phyloP scores from a whole-genome alignment of 1,140 invertebrate species.

The Galleria mellonella region DNA sequence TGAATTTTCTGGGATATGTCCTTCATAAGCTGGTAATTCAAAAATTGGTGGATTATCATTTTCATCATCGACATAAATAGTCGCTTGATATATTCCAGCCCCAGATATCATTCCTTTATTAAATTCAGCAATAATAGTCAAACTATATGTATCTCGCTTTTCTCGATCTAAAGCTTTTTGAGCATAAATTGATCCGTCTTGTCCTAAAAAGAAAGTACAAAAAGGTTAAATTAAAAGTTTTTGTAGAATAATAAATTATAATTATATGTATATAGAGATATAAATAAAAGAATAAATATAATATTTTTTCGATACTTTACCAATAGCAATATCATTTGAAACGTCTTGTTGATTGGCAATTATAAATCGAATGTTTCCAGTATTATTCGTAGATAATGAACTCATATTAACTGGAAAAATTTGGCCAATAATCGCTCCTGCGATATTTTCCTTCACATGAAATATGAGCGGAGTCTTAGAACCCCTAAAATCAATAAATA shows the following conservation, averaged over 20 bases:
- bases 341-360: slow-evolving; percentile 88
- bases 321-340: slow-evolving; percentile 83
- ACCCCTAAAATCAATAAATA: slow-evolving; percentile 69
- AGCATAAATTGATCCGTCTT: slow-evolving; percentile 86
- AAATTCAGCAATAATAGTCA: slow-evolving; percentile 87
- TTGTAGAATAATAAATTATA: no score
- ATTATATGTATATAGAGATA: no score
- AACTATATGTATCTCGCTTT: slow-evolving; percentile 81
- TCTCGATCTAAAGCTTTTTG: slow-evolving; percentile 85
- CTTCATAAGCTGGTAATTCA: slow-evolving; percentile 81
- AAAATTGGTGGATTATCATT: slow-evolving; percentile 94
- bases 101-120: slow-evolving; percentile 78
- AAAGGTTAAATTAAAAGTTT: not conserved
- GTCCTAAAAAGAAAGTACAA: slow-evolving; percentile 37
- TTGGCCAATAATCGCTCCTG: slow-evolving; percentile 84
- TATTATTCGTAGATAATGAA: slow-evolving; percentile 41
- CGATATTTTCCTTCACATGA: slow-evolving; percentile 85
- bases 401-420: slow-evolving; percentile 78
- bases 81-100: slow-evolving; percentile 85
- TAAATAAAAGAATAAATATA: not conserved
- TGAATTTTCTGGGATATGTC: slow-evolving; percentile 87
- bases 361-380: slow-evolving; percentile 77
- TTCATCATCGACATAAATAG: slow-evolving; percentile 88
- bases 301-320: slow-evolving; percentile 38
- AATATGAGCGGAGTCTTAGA: slow-evolving; percentile 82